These are phyloP conservation scores for Zoanthus gigantus DNA, from an alignment of 92 coral and sea anemone species.

Conservation along the genomic window DNA sequence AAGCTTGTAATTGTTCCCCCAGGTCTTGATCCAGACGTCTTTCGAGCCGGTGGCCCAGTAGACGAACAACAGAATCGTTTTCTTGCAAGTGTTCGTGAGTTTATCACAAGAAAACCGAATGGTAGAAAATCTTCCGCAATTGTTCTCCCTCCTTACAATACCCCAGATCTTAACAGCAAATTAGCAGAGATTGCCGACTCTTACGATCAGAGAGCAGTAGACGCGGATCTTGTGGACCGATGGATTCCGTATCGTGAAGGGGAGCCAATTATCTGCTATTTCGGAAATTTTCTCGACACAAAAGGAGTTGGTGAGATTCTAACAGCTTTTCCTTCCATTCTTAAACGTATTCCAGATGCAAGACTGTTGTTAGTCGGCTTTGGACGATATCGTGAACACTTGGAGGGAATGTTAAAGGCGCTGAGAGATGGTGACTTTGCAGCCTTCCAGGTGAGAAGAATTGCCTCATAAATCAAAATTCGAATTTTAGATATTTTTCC, in stretches of 20 bases:
- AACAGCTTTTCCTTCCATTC: conserved; percentile 79
- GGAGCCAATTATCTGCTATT: conserved; percentile 85
- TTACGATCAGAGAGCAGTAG: conserved; percentile 83
- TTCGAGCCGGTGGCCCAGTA: conserved; percentile 70
- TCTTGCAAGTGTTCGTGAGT: conserved; percentile 69
- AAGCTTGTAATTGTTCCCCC: conserved; percentile 84
- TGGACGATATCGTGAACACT: conserved; percentile 86
- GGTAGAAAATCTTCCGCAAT: conserved; percentile 72
- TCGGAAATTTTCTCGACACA: conserved; percentile 88
- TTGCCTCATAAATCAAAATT: not conserved
- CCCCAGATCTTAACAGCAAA: conserved; percentile 59
- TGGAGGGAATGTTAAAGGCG: conserved; percentile 84
- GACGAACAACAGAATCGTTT: conserved; percentile 77
- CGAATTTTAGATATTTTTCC: not conserved
- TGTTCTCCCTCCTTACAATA: conserved; percentile 57
- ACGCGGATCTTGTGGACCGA: conserved; percentile 84
- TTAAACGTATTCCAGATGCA: conserved; percentile 77
- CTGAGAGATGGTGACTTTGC: conserved; percentile 72
- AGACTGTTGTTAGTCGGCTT: conserved; percentile 81
- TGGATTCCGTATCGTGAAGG: conserved; percentile 78
- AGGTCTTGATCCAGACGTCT: conserved; percentile 88
- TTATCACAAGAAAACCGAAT: conserved; percentile 73
- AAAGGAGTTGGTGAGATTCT: conserved; percentile 91
- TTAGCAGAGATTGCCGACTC: conserved; percentile 69
- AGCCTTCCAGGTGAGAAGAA: conserved; percentile 73